A percentile compares a stretch with the other conserved stretches of the same genome.
Conservation (phyloP, 2,113 vertebrate genomes). For the Panthera tigris region DNA sequence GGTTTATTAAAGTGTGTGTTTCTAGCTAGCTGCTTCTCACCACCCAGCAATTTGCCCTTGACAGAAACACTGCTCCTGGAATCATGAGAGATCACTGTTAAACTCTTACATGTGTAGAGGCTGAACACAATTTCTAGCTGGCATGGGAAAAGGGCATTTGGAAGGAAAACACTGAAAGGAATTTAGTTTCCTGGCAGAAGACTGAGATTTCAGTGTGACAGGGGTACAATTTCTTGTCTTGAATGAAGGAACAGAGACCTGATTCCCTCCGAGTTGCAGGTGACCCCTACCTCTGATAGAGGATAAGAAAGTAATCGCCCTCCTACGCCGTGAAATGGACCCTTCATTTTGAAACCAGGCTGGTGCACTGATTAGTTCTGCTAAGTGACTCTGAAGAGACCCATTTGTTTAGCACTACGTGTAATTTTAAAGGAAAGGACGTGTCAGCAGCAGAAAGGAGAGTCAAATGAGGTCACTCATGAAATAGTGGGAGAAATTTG, state of each 20-base stretch:
- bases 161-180: conserved; percentile 50
- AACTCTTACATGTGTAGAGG: neutral
- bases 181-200: conserved; percentile 56
- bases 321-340: neutral
- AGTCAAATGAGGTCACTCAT: conserved; percentile 65
- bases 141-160: neutral
- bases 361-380: conserved; percentile 62
- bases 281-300: conserved; percentile 42
- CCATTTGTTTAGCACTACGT: conserved; percentile 67
- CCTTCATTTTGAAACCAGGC: conserved; percentile 61
- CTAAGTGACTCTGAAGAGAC: conserved; percentile 75
- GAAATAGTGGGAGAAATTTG: neutral
- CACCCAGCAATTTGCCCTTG: neutral
- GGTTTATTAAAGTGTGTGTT: conserved; percentile 3
- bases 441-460: conserved; percentile 8
- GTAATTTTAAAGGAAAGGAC: conserved; percentile 70
- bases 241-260: conserved; percentile 39
- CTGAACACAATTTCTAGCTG: conserved; percentile 14
- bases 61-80: neutral
- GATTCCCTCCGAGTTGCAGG: neutral
- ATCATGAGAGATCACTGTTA: neutral
- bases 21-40: neutral
- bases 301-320: conserved; percentile 7
- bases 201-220: conserved; percentile 48
- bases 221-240: conserved; percentile 49